Base-by-base conservation (phyloP, 1,140 invertebrate species). In the Paraescarpia echinospica region DNA sequence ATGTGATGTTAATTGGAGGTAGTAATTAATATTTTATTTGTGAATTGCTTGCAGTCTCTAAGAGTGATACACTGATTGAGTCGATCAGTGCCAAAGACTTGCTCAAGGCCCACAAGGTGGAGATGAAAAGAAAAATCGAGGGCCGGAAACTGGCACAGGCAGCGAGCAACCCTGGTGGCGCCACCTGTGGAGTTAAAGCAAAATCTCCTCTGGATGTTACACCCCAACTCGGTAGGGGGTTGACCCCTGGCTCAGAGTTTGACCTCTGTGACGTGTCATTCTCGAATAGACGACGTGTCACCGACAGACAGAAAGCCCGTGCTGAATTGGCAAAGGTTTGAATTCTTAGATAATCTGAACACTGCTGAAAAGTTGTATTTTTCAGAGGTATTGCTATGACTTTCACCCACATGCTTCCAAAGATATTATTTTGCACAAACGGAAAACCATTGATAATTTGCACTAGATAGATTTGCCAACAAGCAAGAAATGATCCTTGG, bases 201-300 rank as follows among this genome's bases (percentile, higher is more conserved):
- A 77, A 12, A 77, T 77, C 59, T 18, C 59, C 59, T 77, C 59
- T 77, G 22, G 59, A 91, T 31, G 31, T 92, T 89, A 91, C 77
- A 1, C 95, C 95, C 27, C 93, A 94, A 34, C 93, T 96, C 8
- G 95, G 95, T 1, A 94, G 94, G 93, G 95, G 95, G 14, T 94
- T 95, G 33, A 48, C 92, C 22, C 91, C 92, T 12, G 95, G 95
- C 1, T 92, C 93, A 77, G 93, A 95, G 27, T 94, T 96, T 48
- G 93, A 92, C 35, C 92, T 96, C 14, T 94, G 94, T n/a, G 90
- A 89, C 92, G 9, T 51, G 90, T 27, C 34, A 91, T 34, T 93
- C 90, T 34, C 93, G 90, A 41, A 91, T 5, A 1, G 89, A 6
- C 31, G 31, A 33, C 90, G 41, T 9, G 48, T 27, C 51, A 27